Evolutionary conservation across 2,888 invertebrate genomes (phyloP), one percentile per base, ranked within the genome.

Genomic region (Tortrix viridana): DNA sequence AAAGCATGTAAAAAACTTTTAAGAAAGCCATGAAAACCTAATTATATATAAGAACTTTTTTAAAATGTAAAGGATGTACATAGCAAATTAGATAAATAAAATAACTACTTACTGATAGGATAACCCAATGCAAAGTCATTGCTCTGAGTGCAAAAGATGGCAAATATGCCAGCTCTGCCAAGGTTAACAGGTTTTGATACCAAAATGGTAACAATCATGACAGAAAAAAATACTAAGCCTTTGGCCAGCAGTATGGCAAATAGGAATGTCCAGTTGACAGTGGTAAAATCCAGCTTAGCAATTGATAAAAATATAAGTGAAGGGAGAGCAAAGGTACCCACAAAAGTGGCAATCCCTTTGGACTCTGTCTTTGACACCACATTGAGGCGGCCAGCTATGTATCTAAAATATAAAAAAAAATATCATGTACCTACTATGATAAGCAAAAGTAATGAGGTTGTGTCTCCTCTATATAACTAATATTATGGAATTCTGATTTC

Each of bases 61-160:
- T n/a, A n/a, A n/a, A n/a, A n/a, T n/a, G n/a, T n/a, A n/a, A n/a
- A n/a, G n/a, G n/a, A n/a, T n/a, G n/a, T n/a, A n/a, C n/a, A n/a
- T n/a, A n/a, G n/a, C n/a, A n/a, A n/a, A n/a, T n/a, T n/a, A n/a
- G n/a, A n/a, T n/a, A n/a, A n/a, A n/a, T n/a, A n/a, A n/a, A n/a
- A n/a, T n/a, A n/a, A n/a, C n/a, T 70, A 88, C 91, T 94, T 93
- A 97, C 98, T 96, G 73, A 98, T 98, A 5, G 99, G 98, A 89
- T 96, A 98, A 67, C 98, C 98, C 73, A 99, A 94, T 19, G 99
- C 98, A 91, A 99, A 98, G 87, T 99, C 99, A 93, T 99, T 99
- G 82, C 98, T 98, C 83, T 98, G 98, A 0, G 98, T 98, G 74
- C 97, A 96, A 85, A 98, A 98, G 77, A 99, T 98, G 18, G 97